Conservation (phyloP, 2,797 vertebrate species). For the Numenius phaeopus region DNA sequence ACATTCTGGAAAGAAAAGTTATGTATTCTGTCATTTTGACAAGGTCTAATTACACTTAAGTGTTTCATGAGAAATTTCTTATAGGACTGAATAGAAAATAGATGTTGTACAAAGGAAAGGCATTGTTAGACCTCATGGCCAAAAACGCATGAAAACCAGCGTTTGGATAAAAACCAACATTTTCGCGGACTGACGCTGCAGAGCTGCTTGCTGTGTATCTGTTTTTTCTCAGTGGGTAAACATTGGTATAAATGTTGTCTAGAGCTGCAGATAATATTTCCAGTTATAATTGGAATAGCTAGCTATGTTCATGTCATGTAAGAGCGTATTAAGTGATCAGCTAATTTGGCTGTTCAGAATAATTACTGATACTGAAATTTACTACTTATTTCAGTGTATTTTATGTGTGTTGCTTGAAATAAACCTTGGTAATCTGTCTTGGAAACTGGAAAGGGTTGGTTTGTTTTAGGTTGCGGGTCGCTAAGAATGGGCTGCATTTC, state of each 20-base stretch:
- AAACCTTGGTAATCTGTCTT: not conserved
- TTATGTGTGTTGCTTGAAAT: not conserved
- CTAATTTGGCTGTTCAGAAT: not conserved
- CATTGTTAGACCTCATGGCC: conserved; percentile 11
- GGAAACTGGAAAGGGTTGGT: not conserved
- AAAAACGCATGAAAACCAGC: not conserved
- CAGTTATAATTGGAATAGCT: not conserved
- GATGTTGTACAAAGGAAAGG: not conserved
- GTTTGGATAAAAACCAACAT: not conserved
- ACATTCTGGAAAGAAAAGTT: conserved; percentile 10
- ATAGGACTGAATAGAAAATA: not conserved
- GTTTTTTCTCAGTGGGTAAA: not conserved
- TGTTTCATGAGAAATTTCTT: not conserved
- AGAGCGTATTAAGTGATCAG: not conserved
- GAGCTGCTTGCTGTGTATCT: not conserved
- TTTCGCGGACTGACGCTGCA: not conserved
- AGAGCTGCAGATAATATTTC: not conserved
- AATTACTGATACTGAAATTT: not conserved
- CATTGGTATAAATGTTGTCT: not conserved
- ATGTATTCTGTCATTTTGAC: not conserved
- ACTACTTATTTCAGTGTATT: not conserved
- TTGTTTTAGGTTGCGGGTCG: not conserved
- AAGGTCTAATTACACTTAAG: not conserved
- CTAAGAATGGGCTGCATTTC: not conserved
- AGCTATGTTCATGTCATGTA: not conserved